phyloP scores from a whole-genome alignment of 23 tunicate genomes.

The Phallusia fumigata region DNA sequence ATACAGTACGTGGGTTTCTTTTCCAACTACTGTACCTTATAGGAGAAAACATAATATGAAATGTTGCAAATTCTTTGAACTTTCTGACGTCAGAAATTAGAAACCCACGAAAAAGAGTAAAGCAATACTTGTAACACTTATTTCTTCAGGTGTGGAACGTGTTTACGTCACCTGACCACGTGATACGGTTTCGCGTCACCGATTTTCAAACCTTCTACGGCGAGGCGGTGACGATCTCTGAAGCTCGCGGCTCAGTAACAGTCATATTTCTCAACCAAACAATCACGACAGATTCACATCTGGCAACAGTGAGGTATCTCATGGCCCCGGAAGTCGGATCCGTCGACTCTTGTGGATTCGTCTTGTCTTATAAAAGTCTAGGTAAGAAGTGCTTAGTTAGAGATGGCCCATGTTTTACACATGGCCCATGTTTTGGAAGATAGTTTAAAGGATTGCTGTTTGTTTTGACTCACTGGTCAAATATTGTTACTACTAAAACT shows the following conservation, averaged over 20 bases:
- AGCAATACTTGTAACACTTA: too few relatives aligned
- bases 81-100: too few relatives aligned
- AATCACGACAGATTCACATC: slow-evolving; percentile 32
- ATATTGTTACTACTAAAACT: too few relatives aligned
- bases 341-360: slow-evolving; percentile 56
- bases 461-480: too few relatives aligned
- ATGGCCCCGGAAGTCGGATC: slow-evolving; percentile 3
- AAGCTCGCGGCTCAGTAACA: background rate
- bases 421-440: too few relatives aligned
- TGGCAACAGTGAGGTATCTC: slow-evolving; percentile 31
- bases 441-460: too few relatives aligned
- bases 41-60: too few relatives aligned
- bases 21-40: too few relatives aligned
- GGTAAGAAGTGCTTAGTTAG: slow-evolving; percentile 42
- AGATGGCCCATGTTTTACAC: too few relatives aligned
- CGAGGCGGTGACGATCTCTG: slow-evolving; percentile 38
- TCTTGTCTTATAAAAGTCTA: slow-evolving; percentile 23
- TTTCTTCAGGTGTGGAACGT: slow-evolving; percentile 52
- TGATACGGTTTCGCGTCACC: slow-evolving; percentile 26
- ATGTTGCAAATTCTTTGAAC: too few relatives aligned
- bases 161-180: slow-evolving; percentile 37
- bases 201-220: slow-evolving; percentile 37
- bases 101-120: too few relatives aligned
- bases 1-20: too few relatives aligned
- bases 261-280: slow-evolving; percentile 25